A percentile compares a stretch with the other conserved stretches of the same genome.
These are phyloP conservation scores for Chrysopilus asiliformis DNA, from an alignment of 2,888 invertebrate species.

Conservation along the genomic window DNA sequence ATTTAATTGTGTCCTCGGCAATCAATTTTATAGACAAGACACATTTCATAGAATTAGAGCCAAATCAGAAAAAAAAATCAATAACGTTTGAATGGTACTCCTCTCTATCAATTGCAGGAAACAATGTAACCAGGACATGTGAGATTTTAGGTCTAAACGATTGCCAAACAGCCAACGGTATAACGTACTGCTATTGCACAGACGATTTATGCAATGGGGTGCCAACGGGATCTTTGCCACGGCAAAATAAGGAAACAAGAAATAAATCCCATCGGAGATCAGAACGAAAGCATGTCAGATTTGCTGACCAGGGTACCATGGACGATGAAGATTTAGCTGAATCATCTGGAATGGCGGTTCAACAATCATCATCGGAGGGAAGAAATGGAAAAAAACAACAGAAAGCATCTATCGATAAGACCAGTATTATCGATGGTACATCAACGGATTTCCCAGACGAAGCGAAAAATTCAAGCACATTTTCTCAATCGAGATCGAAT, in stretches of 20 bases:
- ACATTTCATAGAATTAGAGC: background rate
- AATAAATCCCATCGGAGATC: background rate
- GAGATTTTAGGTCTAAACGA: constrained; percentile 13
- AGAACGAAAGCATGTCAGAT: background rate
- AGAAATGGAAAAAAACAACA: constrained; percentile 4
- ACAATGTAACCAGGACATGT: constrained; percentile 15
- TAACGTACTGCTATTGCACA: constrained; percentile 16
- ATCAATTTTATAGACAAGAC: background rate
- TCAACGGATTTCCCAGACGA: too few species aligned
- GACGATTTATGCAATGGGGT: constrained; percentile 15
- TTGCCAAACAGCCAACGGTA: constrained; percentile 16
- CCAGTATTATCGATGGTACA: background rate
- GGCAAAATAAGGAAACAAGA: background rate
- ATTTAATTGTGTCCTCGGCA: background rate
- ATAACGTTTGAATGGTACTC: constrained; percentile 1
- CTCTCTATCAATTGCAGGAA: constrained; percentile 9
- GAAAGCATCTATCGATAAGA: background rate
- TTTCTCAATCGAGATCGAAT: too few species aligned
- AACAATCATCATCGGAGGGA: constrained; percentile 1
- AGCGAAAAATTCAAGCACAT: too few species aligned
- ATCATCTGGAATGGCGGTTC: constrained; percentile 11
- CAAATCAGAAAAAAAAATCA: background rate
- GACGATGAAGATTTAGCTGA: constrained; percentile 12
- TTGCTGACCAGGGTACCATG: constrained; percentile 5
- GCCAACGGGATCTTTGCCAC: background rate